Evolutionary conservation across 2,888 invertebrate species (phyloP), one percentile per base, ranked within the genome.

Genomic region (Trypoxylon attenuatum): DNA sequence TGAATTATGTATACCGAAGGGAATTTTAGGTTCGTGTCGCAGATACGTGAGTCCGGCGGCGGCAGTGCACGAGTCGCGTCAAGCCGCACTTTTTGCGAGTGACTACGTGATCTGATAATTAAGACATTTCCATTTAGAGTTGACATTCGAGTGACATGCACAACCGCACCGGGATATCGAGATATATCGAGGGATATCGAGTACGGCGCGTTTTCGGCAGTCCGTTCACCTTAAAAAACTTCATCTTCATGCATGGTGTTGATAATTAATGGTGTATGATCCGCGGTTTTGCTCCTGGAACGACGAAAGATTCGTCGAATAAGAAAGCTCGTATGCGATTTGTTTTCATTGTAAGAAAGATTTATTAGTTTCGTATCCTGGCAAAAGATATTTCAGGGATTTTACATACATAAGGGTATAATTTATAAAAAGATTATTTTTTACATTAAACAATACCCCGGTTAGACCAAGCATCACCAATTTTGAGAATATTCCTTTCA

Each of bases 101-200:
- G 66, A 75, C 78, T 74, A 79, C 81, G 83, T 80, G 81, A 81
- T 74, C 75, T 69, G 81, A 82, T 83, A 83, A 83, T 83, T 83
- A 83, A 83, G 83, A 82, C 83, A 82, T 83, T 83, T 83, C 82
- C 83, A 83, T 83, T 82, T 82, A 76, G 77, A 83, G 82, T 81
- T 80, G 83, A 82, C 81, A 65, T 79, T 67, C 58, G n/a, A 70
- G 49, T 77, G 80, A 82, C 80, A 73, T 77, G 77, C 69, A 68
- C 72, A 68, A 67, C 67, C 69, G 67, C 33, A 51, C 21, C 68
- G 46, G 58, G 33, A 33, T 10, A 3, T 33, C 33, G 33, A 4
- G n/a, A n/a, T n/a, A n/a, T n/a, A n/a, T n/a, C n/a, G n/a, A n/a
- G n/a, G n/a, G n/a, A n/a, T n/a, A n/a, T n/a, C n/a, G 56, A 43